Evolutionary conservation across 2,888 invertebrate species (phyloP).

Genomic region (Copidosoma aretas): DNA sequence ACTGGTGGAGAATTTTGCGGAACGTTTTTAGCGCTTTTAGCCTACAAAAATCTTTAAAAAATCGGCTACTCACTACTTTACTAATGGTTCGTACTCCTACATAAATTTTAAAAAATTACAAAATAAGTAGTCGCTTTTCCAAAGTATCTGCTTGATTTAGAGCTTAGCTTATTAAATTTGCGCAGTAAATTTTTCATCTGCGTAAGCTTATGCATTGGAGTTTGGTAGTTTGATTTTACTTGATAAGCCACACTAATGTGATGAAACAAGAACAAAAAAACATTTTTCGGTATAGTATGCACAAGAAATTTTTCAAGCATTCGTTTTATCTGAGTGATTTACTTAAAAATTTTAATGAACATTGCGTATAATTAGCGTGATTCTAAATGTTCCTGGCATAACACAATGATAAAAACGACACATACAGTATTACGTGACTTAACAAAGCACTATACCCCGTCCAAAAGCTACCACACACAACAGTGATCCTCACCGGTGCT

Average conservation of each 20-base stretch:
- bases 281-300: neutral
- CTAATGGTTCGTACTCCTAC: neutral
- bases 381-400: neutral
- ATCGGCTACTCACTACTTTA: conserved; percentile 13
- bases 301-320: neutral
- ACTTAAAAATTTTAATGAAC: neutral
- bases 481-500: conserved; percentile 8
- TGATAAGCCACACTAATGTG: neutral
- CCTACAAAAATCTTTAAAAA: conserved; percentile 22
- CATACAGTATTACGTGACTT: conserved; percentile 4
- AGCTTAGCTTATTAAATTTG: neutral
- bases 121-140: neutral
- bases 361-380: conserved; percentile 8
- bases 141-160: neutral
- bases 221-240: neutral
- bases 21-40: neutral
- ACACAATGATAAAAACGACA: conserved; percentile 3
- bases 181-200: conserved; percentile 1
- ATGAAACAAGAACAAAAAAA: neutral
- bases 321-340: neutral
- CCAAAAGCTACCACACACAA: conserved; percentile 26
- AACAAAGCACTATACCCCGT: conserved; percentile 16
- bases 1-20: conserved; percentile 4
- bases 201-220: neutral
- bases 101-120: too few species aligned